phyloP scores from a whole-genome alignment of 1,140 invertebrate genomes.

The Drosophila tristis region DNA sequence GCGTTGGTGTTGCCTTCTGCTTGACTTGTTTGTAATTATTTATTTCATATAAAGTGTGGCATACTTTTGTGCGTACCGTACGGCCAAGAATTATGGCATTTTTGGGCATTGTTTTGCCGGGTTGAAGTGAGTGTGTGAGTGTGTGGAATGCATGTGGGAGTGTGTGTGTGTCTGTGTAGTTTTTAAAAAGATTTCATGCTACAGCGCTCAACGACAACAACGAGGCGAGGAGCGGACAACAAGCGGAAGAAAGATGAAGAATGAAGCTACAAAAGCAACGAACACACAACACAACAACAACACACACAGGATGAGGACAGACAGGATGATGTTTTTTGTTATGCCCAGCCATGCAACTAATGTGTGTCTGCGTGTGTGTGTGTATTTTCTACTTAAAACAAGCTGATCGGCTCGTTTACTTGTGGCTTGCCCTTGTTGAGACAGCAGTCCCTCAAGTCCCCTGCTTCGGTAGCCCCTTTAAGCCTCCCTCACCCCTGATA shows the following conservation, averaged over 20 bases:
- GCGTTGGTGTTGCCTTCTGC: slow-evolving; percentile 35
- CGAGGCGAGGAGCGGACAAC: slow-evolving; percentile 26
- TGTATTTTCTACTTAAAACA: slow-evolving; percentile 66
- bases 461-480: neutral
- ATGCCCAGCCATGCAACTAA: slow-evolving; percentile 32
- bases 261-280: slow-evolving; percentile 35
- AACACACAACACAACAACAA: slow-evolving; percentile 31
- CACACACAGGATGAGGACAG: slow-evolving; percentile 27
- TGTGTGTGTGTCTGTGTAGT: slow-evolving; percentile 42
- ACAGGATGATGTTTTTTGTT: slow-evolving; percentile 26
- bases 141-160: slow-evolving; percentile 4
- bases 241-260: slow-evolving; percentile 51
- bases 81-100: slow-evolving; percentile 75
- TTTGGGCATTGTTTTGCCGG: slow-evolving; percentile 56
- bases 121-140: slow-evolving; percentile 26
- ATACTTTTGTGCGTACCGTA: slow-evolving; percentile 75
- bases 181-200: slow-evolving; percentile 79
- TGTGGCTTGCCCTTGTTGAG: slow-evolving; percentile 70
- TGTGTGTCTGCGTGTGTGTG: slow-evolving; percentile 14
- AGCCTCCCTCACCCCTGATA: neutral
- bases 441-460: neutral
- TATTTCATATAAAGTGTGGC: slow-evolving; percentile 73
- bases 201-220: slow-evolving; percentile 51
- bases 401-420: slow-evolving; percentile 76
- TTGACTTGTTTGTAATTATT: slow-evolving; percentile 80